A percentile compares a stretch with the other conserved stretches of the same genome.
Conservation (phyloP, 2,113 vertebrate genomes). For the Psilopsiagon aurifrons region DNA sequence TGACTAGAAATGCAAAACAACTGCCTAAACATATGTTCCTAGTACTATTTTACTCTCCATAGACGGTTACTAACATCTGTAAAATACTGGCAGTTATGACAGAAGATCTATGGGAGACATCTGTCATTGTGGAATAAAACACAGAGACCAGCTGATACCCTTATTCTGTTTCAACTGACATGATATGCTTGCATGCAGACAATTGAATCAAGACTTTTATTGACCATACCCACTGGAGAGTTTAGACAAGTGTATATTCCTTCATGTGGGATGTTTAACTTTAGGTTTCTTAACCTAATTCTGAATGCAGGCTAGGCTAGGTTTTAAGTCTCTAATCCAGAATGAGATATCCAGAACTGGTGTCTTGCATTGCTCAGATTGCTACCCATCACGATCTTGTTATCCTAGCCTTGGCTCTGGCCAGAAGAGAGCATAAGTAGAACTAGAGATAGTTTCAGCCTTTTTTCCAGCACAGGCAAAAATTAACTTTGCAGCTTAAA, state of each 20-base stretch:
- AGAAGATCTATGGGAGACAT: neutral
- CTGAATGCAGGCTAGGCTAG: neutral
- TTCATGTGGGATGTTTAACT: neutral
- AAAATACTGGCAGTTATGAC: neutral
- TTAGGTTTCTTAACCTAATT: neutral
- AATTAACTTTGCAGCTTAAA: neutral
- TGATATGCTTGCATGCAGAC: neutral
- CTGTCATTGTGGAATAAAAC: neutral
- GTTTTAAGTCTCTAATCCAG: neutral
- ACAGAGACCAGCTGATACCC: fast-evolving
- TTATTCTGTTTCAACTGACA: neutral
- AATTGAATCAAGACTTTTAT: neutral
- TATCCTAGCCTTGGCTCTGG: neutral
- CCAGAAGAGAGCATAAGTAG: neutral
- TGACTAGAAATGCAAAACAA: neutral
- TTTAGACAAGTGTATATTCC: neutral
- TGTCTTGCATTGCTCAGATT: neutral
- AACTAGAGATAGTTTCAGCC: neutral
- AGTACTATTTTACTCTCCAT: neutral
- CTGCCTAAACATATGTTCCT: neutral
- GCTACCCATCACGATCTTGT: neutral
- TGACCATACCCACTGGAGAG: neutral
- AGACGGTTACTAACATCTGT: neutral
- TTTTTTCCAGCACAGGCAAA: neutral
- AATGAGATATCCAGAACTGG: neutral